A percentile compares a stretch with the other conserved stretches of the same genome.
Evolutionary conservation across 2,888 invertebrate species (phyloP).

Genomic region (Apodemia zela): DNA sequence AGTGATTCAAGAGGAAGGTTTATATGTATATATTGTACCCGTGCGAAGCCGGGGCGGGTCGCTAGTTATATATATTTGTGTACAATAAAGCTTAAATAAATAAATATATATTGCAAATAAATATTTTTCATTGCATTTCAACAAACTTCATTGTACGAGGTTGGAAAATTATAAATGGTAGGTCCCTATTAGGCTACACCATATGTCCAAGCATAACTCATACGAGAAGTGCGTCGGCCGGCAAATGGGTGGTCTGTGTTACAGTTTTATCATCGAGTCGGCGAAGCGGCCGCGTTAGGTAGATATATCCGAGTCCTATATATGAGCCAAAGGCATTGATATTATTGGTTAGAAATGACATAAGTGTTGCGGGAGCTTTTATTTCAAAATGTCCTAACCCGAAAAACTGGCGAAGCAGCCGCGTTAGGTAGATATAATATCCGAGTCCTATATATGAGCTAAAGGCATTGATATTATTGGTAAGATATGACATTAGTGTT

Average conservation of each 20-base stretch:
- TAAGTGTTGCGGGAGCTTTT: no score
- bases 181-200: constrained; percentile 40
- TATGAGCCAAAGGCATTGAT: neutral
- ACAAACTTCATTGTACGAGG: no score
- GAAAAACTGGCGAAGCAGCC: constrained; percentile 34
- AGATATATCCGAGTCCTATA: constrained; percentile 21
- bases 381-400: no score
- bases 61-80: no score
- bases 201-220: constrained; percentile 34
- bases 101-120: no score
- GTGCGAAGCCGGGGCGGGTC: no score
- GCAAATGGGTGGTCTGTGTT: constrained; percentile 72
- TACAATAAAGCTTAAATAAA: no score
- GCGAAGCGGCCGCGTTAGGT: constrained; percentile 35
- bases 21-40: no score
- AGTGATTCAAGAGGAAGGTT: no score
- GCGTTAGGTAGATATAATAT: constrained; percentile 25
- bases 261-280: constrained; percentile 57
- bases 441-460: neutral
- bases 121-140: no score
- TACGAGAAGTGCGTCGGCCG: constrained; percentile 40
- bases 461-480: neutral
- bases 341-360: neutral
- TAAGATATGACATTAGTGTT: neutral
- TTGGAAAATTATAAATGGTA: neutral